phyloP scores from a whole-genome alignment of 1,140 invertebrate species.

The Oreohelix idahoensis region DNA sequence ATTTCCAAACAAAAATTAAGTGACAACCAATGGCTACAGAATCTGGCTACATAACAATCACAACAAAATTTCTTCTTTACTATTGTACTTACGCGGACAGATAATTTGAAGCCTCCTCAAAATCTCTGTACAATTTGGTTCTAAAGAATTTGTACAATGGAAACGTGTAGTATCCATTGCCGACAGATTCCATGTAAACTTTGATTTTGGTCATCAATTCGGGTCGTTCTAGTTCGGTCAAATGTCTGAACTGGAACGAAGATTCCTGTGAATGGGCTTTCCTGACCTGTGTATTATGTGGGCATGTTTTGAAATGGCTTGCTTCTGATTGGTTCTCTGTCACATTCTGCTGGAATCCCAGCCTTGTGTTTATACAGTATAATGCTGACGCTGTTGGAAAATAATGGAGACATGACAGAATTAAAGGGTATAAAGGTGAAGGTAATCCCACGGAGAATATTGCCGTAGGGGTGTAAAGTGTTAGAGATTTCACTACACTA shows the following conservation, averaged over 20 bases:
- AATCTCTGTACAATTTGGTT: constrained; percentile 30
- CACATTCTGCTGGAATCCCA: constrained; percentile 18
- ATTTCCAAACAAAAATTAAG: too few species aligned
- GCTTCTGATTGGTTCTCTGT: neutral
- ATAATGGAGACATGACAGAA: neutral
- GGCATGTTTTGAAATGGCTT: neutral
- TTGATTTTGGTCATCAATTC: neutral
- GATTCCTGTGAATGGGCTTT: neutral
- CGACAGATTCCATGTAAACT: constrained; percentile 17
- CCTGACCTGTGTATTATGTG: neutral
- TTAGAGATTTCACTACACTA: too few species aligned
- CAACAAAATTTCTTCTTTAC: too few species aligned
- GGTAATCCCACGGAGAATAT: too few species aligned
- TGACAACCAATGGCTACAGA: too few species aligned
- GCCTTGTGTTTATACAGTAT: constrained; percentile 28
- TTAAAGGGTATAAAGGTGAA: too few species aligned
- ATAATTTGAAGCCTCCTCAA: constrained; percentile 17
- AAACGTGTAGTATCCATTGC: constrained; percentile 32
- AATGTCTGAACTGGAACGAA: neutral
- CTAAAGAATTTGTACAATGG: constrained; percentile 21
- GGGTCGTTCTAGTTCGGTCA: neutral
- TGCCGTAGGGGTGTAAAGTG: too few species aligned
- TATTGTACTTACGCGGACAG: constrained; percentile 15
- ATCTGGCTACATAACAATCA: too few species aligned
- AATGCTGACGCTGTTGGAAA: neutral